Conservation (phyloP, 2,797 vertebrate species). For the Danio albolineatus region DNA sequence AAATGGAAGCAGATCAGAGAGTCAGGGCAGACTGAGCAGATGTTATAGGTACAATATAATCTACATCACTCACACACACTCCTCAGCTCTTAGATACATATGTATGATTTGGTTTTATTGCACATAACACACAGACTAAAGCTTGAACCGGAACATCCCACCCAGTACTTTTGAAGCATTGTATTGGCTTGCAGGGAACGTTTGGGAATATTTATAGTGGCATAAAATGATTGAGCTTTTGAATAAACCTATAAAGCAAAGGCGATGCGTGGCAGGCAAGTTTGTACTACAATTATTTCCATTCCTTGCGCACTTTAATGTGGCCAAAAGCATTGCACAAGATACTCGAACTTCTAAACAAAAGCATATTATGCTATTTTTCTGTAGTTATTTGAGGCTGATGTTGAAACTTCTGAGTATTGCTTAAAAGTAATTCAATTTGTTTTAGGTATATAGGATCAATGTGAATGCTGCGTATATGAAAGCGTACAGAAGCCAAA, state of each 20-base stretch:
- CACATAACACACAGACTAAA: background rate
- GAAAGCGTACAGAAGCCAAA: background rate
- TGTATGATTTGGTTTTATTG: constrained; percentile 43
- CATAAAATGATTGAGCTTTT: constrained; percentile 7
- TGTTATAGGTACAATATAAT: constrained; percentile 77
- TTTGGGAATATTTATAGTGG: constrained; percentile 7
- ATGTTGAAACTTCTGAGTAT: background rate
- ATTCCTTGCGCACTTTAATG: constrained; percentile 25
- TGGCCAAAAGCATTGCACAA: constrained; percentile 14
- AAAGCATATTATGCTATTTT: background rate
- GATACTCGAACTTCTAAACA: background rate
- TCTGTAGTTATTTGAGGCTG: background rate
- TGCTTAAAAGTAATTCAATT: background rate
- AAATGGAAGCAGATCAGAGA: constrained; percentile 84
- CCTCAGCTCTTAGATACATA: constrained; percentile 49
- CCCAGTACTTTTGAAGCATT: background rate
- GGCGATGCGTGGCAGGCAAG: background rate
- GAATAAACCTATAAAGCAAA: background rate
- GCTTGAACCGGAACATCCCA: constrained; percentile 9
- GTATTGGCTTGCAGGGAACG: background rate
- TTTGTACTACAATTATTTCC: constrained; percentile 33
- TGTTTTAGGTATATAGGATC: background rate
- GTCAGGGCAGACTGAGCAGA: constrained; percentile 70
- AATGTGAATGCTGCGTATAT: background rate
- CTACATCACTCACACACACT: constrained; percentile 66